These are phyloP conservation scores for Rhagonycha fulva DNA, from an alignment of 2,888 invertebrate species.

Conservation along the genomic window DNA sequence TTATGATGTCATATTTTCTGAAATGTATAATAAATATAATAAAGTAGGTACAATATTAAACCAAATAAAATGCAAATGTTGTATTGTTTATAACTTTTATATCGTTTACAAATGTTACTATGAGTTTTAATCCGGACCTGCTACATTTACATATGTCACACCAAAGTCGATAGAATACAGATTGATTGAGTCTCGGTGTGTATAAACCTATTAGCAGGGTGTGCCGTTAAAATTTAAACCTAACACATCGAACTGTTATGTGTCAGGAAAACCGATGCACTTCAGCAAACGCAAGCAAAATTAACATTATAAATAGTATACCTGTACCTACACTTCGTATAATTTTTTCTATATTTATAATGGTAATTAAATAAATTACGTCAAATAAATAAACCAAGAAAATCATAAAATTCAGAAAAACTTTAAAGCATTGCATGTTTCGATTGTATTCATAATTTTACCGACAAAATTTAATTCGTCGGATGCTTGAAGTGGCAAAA, in stretches of 20 bases:
- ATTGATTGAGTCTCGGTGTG: conserved; percentile 36
- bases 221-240: conserved; percentile 37
- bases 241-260: conserved; percentile 17
- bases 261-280: conserved; percentile 2
- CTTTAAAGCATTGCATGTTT: too few relatives aligned
- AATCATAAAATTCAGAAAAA: too few relatives aligned
- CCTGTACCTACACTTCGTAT: too few relatives aligned
- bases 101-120: conserved; percentile 3
- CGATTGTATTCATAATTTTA: too few relatives aligned
- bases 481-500: too few relatives aligned
- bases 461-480: too few relatives aligned
- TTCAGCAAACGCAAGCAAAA: neutral
- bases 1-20: neutral
- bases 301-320: neutral
- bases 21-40: neutral
- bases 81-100: neutral
- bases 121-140: conserved; percentile 34
- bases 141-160: conserved; percentile 37
- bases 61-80: neutral
- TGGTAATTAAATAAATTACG: too few relatives aligned
- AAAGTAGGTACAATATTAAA: neutral
- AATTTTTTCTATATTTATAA: too few relatives aligned
- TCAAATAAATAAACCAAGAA: too few relatives aligned
- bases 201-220: conserved; percentile 39
- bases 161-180: conserved; percentile 32